Evolutionary conservation across 2,113 vertebrate species (phyloP).

Genomic region (Etheostoma cragini): DNA sequence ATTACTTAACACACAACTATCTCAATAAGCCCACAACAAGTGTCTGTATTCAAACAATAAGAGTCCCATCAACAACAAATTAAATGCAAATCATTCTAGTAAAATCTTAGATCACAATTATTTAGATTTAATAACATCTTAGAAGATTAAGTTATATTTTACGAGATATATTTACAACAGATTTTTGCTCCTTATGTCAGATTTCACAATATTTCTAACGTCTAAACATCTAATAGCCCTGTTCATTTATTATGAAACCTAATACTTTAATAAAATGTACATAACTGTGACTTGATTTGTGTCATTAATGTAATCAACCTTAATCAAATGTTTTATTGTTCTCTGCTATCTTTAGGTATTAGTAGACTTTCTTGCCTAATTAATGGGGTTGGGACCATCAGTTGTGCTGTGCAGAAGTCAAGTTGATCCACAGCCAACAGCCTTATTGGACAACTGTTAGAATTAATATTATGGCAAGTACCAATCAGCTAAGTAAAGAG

Average conservation of each 20-base stretch:
- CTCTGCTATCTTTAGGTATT: neutral
- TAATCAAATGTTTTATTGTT: neutral
- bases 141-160: neutral
- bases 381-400: too few species aligned
- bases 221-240: neutral
- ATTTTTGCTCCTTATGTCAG: neutral
- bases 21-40: slow-evolving; percentile 51
- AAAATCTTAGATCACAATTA: neutral
- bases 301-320: neutral
- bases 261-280: neutral
- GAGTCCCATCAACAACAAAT: slow-evolving; percentile 14
- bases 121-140: neutral
- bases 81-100: slow-evolving; percentile 22
- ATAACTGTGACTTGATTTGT: neutral
- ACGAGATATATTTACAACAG: neutral
- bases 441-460: too few species aligned
- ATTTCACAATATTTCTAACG: neutral
- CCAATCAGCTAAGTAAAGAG: too few species aligned
- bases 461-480: too few species aligned
- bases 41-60: slow-evolving; percentile 51
- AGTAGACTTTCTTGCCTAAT: too few species aligned
- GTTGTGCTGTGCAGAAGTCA: too few species aligned
- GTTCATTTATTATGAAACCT: neutral
- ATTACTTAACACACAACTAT: slow-evolving; percentile 52
- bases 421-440: too few species aligned